Evolutionary conservation across 2,888 invertebrate genomes (phyloP), one percentile per base, ranked within the genome.

Genomic region (Odontomyia ornata): DNA sequence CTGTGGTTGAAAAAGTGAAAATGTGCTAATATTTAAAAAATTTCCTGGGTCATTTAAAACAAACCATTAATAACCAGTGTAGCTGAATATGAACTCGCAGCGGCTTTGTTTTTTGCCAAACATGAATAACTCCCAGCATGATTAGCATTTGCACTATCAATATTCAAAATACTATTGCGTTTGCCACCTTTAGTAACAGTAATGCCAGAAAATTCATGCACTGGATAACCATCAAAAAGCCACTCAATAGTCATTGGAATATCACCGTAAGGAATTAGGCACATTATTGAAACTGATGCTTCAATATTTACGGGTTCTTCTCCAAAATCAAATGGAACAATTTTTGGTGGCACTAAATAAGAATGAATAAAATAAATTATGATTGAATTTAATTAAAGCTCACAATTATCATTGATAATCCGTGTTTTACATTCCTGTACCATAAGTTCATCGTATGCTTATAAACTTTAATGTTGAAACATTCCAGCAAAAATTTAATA

Each of bases 211-310:
- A 47, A 60, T 30, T 65, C 46, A 80, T 90, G 89, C 77, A 93
- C 87, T 64, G 93, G 93, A 75, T 91, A 88, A 86, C 93, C 93
- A 67, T 69, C 79, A 83, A 91, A 88, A 23, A 88, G 86, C 92
- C 92, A 92, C 23, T 87, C 85, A 64, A 92, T 88, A 77, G 88
- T 88, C 67, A 92, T 88, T n/a, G 92, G 92, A 15, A 80, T 28
- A 79, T 80, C 80, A 23, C 93, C 92, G 81, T 90, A 88, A 80
- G 89, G 88, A 56, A 90, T 89, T 75, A 90, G 89, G 85, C 92
- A 92, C 76, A 89, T 88, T 69, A 90, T 89, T 84, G 91, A 90
- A 80, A 90, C 88, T 81, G 90, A 89, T 83, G 92, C 91, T 80
- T 91, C 89, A 43, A 88, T 87, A 82, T 89, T 87, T 78, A 89